These are phyloP conservation scores for Murina feae DNA, from an alignment of 2,113 vertebrate species.

Conservation along the genomic window DNA sequence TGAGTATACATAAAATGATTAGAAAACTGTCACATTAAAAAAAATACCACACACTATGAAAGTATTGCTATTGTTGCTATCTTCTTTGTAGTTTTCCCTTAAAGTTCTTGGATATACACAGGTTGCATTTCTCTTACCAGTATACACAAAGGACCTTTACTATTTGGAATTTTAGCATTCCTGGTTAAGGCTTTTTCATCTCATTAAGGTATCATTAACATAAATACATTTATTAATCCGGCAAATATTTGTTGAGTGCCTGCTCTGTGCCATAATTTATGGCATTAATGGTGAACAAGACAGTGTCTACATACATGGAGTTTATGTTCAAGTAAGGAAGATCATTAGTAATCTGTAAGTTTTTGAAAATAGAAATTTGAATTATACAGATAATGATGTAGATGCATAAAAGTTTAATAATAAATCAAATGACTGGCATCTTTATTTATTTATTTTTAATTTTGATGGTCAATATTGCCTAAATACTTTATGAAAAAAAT, in stretches of 20 bases:
- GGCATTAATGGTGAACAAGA: not conserved
- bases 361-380: not conserved
- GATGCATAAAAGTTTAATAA: not conserved
- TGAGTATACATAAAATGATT: not conserved
- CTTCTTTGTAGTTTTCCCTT: not conserved
- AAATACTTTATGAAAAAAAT: not conserved
- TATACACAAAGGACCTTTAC: not conserved
- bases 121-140: not conserved
- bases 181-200: not conserved
- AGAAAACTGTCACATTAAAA: not conserved
- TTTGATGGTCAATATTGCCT: not conserved
- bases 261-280: not conserved
- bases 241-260: not conserved
- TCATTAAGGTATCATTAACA: not conserved
- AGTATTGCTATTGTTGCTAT: not conserved
- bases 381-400: not conserved
- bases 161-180: not conserved
- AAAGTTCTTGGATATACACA: not conserved
- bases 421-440: not conserved
- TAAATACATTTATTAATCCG: not conserved
- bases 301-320: rapidly evolving
- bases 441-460: not conserved
- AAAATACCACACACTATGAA: too few relatives aligned
- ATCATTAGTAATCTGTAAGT: not conserved
- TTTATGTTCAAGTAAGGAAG: not conserved